Base-by-base conservation (phyloP, 2,888 invertebrate species). In the Chrysopilus asiliformis region DNA sequence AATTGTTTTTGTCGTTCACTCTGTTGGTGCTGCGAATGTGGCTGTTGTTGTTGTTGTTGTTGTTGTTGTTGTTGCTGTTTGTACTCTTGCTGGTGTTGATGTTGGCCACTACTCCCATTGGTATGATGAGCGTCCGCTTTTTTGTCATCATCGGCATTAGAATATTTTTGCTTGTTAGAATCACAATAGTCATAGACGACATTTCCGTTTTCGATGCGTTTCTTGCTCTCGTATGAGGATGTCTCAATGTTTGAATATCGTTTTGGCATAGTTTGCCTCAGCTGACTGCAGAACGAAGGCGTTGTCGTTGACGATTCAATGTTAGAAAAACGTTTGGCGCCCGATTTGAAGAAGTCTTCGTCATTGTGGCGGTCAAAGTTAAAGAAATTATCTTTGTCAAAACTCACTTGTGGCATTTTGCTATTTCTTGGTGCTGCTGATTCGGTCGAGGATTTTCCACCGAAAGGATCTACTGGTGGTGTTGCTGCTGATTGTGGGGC, bases 211-310 rank as follows among this genome's bases (percentile, higher is more conserved):
- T 62, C 60, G n/a, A 51, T 46, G 17, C 56, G 54, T 42, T 60
- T 59, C 38, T 53, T 46, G 4, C 56, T 50, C 43, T 60, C 56
- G 20, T 44, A 57, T 3, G 53, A 46, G 18, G 52, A 54, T 3
- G 60, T 59, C 45, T 63, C 62, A 12, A 62, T 53, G 43, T 58
- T 60, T 15, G 62, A 60, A 42, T 56, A 63, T 3, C 60, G 52
- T 29, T 60, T 62, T 10, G 52, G 53, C 9, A 52, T 50, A 3
- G 44, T 43, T 19, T 43, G 43, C n/a, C 41, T 14, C 6, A 52
- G 29, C 32, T 53, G 50, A 7, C 39, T 45, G 33, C 42, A 51
- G 31, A 45, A 52, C 2, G 45, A 45, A 14, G 40, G 50, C 1
- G 44, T 43, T 15, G 38, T 39, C 1, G 45, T 36, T 5, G 42